A percentile compares a stretch with the other conserved stretches of the same genome.
Conservation (phyloP, 2,888 invertebrate genomes). For the Cantharis nigra region DNA sequence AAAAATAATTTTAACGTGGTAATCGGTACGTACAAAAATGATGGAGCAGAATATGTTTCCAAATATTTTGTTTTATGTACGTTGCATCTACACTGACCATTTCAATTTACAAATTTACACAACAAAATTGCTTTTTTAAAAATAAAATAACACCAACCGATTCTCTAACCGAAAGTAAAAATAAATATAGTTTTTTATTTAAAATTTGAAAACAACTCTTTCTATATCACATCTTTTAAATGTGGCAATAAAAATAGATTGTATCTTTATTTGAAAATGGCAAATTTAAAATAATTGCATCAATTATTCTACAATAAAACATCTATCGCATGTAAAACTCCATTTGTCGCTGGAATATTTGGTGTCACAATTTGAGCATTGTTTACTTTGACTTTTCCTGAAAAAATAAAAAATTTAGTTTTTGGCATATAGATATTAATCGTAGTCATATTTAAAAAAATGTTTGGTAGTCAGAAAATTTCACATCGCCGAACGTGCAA, state of each 20-base stretch:
- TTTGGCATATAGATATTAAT: no score
- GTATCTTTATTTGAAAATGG: conserved; percentile 11
- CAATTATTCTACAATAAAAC: conserved; percentile 60
- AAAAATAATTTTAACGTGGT: not conserved
- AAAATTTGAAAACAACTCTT: not conserved
- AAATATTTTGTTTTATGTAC: not conserved
- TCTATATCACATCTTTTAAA: not conserved
- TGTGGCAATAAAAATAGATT: conserved; percentile 1
- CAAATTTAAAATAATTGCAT: conserved; percentile 2
- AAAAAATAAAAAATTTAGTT: conserved; percentile 35
- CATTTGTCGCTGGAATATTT: conserved; percentile 87
- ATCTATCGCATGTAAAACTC: conserved; percentile 84
- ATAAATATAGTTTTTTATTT: not conserved
- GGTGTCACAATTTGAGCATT: conserved; percentile 80
- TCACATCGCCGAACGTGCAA: no score
- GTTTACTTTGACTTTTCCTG: conserved; percentile 84
- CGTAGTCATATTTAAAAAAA: no score
- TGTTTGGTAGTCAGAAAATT: no score
- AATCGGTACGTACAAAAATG: not conserved
- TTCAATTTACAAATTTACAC: not conserved
- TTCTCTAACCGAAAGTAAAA: not conserved
- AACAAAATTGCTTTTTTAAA: not conserved
- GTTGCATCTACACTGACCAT: not conserved
- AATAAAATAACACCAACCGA: not conserved
- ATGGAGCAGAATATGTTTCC: not conserved